Conservation (phyloP, 2,797 vertebrate genomes). For the Mormyrus hasselquistii region DNA sequence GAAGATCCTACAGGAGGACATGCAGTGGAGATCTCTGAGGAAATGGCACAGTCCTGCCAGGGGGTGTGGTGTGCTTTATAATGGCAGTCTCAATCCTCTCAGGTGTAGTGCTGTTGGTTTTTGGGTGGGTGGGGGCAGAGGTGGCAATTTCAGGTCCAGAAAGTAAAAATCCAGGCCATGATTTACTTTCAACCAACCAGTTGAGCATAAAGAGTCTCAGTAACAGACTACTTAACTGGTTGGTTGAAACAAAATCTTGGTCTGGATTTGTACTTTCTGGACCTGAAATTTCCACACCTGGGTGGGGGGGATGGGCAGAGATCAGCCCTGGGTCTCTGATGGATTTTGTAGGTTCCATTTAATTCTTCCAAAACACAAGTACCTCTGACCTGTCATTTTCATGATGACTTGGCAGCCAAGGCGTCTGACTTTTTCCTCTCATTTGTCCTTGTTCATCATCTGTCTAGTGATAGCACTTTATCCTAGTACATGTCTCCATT, state of each 20-base stretch:
- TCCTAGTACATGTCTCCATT: not conserved
- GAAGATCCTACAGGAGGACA: not conserved
- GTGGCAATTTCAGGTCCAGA: too few relatives aligned
- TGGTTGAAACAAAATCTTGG: too few relatives aligned
- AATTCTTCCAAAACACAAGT: not conserved
- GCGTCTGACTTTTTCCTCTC: not conserved
- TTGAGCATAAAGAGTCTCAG: too few relatives aligned
- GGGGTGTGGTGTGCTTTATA: constrained; percentile 35
- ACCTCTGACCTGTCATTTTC: not conserved
- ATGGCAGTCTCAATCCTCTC: constrained; percentile 28
- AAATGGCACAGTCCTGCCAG: constrained; percentile 23
- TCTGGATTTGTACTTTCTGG: too few relatives aligned
- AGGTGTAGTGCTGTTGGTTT: constrained; percentile 24
- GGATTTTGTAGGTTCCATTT: constrained; percentile 18
- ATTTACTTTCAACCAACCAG: too few relatives aligned
- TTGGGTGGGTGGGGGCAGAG: not conserved
- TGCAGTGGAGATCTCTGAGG: constrained; percentile 4
- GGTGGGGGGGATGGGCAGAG: not conserved
- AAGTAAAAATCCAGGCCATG: too few relatives aligned
- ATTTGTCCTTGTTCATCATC: not conserved
- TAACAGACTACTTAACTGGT: too few relatives aligned
- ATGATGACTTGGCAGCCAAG: not conserved
- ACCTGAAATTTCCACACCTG: too few relatives aligned
- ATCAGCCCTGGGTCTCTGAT: constrained; percentile 29
- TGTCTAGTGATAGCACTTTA: not conserved